A percentile compares a stretch with the other conserved stretches of the same genome.
Evolutionary conservation across 2,888 invertebrate species (phyloP).

Genomic region (Cordylochernes scorpioides): DNA sequence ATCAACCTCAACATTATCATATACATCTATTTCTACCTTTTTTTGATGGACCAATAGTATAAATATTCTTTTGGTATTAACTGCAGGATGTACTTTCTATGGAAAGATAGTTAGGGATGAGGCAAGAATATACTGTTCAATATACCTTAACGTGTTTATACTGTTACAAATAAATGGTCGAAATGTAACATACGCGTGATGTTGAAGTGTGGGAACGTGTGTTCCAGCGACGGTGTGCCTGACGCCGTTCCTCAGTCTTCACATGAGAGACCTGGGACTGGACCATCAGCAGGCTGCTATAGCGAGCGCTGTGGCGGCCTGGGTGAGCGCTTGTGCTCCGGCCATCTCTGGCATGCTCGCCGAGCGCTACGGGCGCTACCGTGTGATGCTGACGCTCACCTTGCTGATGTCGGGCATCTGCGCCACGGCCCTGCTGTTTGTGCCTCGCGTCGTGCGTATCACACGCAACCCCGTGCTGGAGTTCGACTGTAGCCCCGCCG

Average conservation of each 20-base stretch:
- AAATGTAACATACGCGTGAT: too few relatives aligned
- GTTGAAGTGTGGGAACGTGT: too few relatives aligned
- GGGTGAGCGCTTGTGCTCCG: slow-evolving; percentile 49
- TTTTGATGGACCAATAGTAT: too few relatives aligned
- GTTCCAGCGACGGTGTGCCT: slow-evolving; percentile 48
- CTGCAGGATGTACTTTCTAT: too few relatives aligned
- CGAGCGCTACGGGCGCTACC: slow-evolving; percentile 34
- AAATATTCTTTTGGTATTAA: too few relatives aligned
- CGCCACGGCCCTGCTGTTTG: slow-evolving; percentile 19
- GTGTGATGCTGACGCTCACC: slow-evolving; percentile 18
- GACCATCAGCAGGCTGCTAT: slow-evolving; percentile 42
- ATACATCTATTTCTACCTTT: too few relatives aligned
- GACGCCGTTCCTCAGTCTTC: slow-evolving; percentile 49
- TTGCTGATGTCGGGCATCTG: slow-evolving; percentile 19
- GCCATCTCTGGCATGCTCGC: slow-evolving; percentile 46
- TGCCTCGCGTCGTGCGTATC: slow-evolving; percentile 16
- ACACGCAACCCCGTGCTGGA: slow-evolving; percentile 12
- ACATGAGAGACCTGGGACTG: slow-evolving; percentile 44
- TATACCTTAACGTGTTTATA: too few relatives aligned
- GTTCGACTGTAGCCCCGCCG: slow-evolving; percentile 14
- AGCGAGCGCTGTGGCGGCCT: slow-evolving; percentile 49
- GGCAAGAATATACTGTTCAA: too few relatives aligned
- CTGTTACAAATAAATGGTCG: too few relatives aligned
- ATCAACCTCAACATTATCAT: too few relatives aligned
- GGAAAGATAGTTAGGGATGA: too few relatives aligned